Conservation (phyloP, 2,888 invertebrate species). For the Dolichomitus sp. region DNA sequence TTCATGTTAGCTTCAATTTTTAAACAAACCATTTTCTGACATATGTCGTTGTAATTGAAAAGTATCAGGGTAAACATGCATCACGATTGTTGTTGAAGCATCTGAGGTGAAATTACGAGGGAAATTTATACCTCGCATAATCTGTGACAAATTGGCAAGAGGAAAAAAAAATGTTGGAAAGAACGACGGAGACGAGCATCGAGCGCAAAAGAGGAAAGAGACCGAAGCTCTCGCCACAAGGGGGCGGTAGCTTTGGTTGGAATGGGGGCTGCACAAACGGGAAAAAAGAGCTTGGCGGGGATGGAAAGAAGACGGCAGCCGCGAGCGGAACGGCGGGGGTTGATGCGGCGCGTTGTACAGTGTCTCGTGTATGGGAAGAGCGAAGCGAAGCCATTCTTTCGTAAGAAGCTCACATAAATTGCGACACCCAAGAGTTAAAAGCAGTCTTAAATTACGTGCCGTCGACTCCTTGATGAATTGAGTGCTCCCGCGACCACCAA, state of each 20-base stretch:
- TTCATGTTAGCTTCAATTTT: not conserved
- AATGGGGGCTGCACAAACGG: slow-evolving; percentile 60
- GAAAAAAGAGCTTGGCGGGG: slow-evolving; percentile 63
- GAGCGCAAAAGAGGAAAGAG: slow-evolving; percentile 65
- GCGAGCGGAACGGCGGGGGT: slow-evolving; percentile 57
- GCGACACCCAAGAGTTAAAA: slow-evolving; percentile 86
- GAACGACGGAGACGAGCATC: slow-evolving; percentile 46
- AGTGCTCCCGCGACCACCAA: slow-evolving; percentile 82
- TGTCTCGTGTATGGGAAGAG: slow-evolving; percentile 76
- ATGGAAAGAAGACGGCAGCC: slow-evolving; percentile 63
- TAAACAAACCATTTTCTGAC: slow-evolving; percentile 11
- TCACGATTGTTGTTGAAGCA: slow-evolving; percentile 2
- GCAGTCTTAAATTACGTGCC: slow-evolving; percentile 86
- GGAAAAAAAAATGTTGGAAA: slow-evolving; percentile 48
- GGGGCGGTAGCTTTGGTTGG: slow-evolving; percentile 64
- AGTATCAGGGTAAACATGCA: not conserved
- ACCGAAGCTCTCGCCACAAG: slow-evolving; percentile 38
- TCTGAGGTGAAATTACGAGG: slow-evolving; percentile 15
- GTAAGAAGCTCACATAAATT: slow-evolving; percentile 86
- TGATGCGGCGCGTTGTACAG: slow-evolving; percentile 72
- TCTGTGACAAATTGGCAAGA: slow-evolving; percentile 82
- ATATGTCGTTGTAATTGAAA: slow-evolving; percentile 23
- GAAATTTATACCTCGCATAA: slow-evolving; percentile 82
- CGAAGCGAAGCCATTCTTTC: slow-evolving; percentile 83
- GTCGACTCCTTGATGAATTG: slow-evolving; percentile 86